A percentile compares a stretch with the other conserved stretches of the same genome.
Evolutionary conservation across 2,113 vertebrate genomes (phyloP).

Genomic region (Larimichthys crocea): DNA sequence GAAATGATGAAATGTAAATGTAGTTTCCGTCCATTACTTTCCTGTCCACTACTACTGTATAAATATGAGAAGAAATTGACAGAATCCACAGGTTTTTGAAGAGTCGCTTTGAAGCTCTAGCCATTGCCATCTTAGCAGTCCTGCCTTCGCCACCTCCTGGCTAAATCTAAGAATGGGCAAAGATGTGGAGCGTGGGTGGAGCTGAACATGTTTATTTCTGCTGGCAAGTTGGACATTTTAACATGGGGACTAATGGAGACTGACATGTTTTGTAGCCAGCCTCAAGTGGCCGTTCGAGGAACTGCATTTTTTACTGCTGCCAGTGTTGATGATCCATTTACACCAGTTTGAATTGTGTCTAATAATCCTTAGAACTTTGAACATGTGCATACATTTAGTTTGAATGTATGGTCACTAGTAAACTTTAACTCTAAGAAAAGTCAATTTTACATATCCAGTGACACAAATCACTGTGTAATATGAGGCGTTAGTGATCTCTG

Average conservation of each 20-base stretch:
- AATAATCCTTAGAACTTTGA: not conserved
- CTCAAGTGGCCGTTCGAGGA: no score
- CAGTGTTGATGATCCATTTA: not conserved
- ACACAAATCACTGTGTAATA: constrained; percentile 1
- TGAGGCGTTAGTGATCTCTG: not conserved
- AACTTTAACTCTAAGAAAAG: not conserved
- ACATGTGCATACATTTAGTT: not conserved
- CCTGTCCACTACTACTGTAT: not conserved
- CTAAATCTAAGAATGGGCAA: no score
- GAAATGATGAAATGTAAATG: not conserved
- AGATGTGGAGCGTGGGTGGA: no score
- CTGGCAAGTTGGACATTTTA: no score
- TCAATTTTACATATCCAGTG: not conserved
- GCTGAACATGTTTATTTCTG: no score
- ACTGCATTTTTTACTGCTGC: not conserved
- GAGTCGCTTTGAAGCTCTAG: no score
- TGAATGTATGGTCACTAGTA: not conserved
- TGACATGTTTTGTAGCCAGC: no score
- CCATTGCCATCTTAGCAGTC: no score
- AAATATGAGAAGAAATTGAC: not conserved
- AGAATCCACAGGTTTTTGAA: no score
- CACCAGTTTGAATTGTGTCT: not conserved
- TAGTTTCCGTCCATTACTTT: no score
- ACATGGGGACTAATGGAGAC: no score
- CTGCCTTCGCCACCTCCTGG: no score